These are phyloP conservation scores for Podarcis muralis DNA, from an alignment of 2,113 vertebrate genomes.

Conservation along the genomic window DNA sequence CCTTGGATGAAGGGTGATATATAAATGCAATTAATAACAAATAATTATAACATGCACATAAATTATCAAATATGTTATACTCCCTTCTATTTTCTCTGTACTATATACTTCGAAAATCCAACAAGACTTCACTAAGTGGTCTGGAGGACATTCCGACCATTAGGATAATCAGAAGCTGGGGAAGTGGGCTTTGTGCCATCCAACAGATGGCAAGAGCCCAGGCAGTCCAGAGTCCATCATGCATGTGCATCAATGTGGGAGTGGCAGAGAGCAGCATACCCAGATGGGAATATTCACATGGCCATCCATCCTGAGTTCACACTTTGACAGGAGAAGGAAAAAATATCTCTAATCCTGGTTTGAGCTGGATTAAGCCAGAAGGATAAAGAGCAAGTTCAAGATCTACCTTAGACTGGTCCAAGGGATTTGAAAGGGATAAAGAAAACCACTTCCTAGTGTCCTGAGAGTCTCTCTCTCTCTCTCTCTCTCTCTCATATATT, in stretches of 20 bases:
- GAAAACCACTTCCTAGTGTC: constrained; percentile 17
- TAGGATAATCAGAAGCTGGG: constrained; percentile 20
- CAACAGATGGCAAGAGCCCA: constrained; percentile 68
- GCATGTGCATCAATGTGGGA: constrained; percentile 59
- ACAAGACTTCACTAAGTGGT: not conserved
- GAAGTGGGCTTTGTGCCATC: constrained; percentile 60
- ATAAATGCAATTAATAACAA: too few species aligned
- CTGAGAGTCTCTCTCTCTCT: not conserved
- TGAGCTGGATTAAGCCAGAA: constrained; percentile 45
- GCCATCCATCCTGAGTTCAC: constrained; percentile 46
- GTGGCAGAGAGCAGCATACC: constrained; percentile 65
- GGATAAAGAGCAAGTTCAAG: constrained; percentile 49
- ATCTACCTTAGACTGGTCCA: not conserved
- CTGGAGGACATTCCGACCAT: not conserved
- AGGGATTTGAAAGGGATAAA: constrained; percentile 1
- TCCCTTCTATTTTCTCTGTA: not conserved
- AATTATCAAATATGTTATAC: constrained; percentile 6
- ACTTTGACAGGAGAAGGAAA: constrained; percentile 48
- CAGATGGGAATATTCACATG: constrained; percentile 57
- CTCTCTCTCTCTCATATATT: constrained; percentile 3
- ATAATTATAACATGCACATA: not conserved
- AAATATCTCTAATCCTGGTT: constrained; percentile 55
- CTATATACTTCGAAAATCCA: not conserved
- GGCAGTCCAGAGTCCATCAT: constrained; percentile 59
- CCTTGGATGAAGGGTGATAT: too few species aligned